Base-by-base conservation (phyloP, 1,140 invertebrate genomes). In the Holotrichia oblita region DNA sequence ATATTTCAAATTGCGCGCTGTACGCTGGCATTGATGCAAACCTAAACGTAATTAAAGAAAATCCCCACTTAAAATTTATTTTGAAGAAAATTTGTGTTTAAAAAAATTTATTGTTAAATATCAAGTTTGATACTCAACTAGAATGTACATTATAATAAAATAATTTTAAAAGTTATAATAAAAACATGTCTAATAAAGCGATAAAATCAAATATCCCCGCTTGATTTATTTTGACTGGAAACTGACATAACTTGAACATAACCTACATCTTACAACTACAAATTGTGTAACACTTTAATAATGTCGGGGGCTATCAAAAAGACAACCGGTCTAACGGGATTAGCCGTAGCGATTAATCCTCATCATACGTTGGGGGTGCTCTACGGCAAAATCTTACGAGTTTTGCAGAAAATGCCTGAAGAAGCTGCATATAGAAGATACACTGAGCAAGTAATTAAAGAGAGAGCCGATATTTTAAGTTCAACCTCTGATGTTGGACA, bases 311-410 rank as follows among this genome's bases (percentile, higher is more conserved):
- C 78, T 69, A 48, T 85, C 0, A 87, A 87, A 88, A 82, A 79
- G 93, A 92, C 93, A 2, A 98, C 97, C 2, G 93, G 94, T 6
- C 88, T 99, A 77, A 96, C 95, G 42, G 96, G 97, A 0, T 87
- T 99, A 69, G 91, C 90, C 17, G 96, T 98, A 10, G 87, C 92
- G 55, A 86, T 88, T 81, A 91, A 93, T 88, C 95, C 97, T 12
- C 95, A 96, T 84, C 91, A 93, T 81, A 91, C 91, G 0, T 87
- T 99, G 3, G 88, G 88, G 73, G 88, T 93, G 34, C 83, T 97
- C 0, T 99, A 99, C 86, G 91, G 92, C 20, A 97, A 96, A 90
- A 96, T 96, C 81, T 87, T 98, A 34, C 87, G 92, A 78, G 91
- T 92, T 0, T 84, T 98, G 1, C 88, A 92, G 78, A 94, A 95